phyloP scores from a whole-genome alignment of 2,888 invertebrate genomes.

The Drosophila meridiana region DNA sequence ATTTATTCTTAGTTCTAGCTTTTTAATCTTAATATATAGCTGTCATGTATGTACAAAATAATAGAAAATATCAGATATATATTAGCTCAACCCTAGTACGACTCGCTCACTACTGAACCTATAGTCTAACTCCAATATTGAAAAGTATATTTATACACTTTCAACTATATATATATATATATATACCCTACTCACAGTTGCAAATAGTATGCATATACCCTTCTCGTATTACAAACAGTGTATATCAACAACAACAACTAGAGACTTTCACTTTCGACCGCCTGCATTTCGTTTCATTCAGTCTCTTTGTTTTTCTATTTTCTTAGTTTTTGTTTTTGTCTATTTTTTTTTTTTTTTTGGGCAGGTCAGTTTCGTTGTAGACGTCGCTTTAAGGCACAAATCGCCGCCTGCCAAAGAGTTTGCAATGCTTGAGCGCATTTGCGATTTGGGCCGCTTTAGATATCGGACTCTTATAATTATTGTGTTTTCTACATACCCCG shows the following conservation, averaged over 20 bases:
- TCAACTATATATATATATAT: no score
- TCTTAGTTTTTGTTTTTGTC: background rate
- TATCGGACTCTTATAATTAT: slow-evolving; percentile 63
- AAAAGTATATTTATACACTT: background rate
- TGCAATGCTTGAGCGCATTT: slow-evolving; percentile 72
- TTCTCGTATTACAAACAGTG: background rate
- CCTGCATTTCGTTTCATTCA: slow-evolving; percentile 25
- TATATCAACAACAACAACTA: slow-evolving; percentile 29
- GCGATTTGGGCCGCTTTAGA: slow-evolving; percentile 63
- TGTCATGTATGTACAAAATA: no score
- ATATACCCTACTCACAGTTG: no score
- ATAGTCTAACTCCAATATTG: background rate
- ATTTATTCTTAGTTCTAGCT: background rate
- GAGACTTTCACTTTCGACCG: slow-evolving; percentile 70
- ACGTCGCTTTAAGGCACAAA: slow-evolving; percentile 44
- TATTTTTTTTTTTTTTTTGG: slow-evolving; percentile 41
- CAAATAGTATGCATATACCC: background rate
- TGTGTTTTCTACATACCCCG: slow-evolving; percentile 51
- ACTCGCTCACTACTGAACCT: no score
- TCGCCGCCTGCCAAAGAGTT: slow-evolving; percentile 31
- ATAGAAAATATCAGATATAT: no score
- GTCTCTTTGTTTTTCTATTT: slow-evolving; percentile 10
- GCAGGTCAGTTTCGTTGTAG: slow-evolving; percentile 68
- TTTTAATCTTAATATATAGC: no score
- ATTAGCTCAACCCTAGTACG: no score